phyloP scores from a whole-genome alignment of 2,797 vertebrate genomes.

The Peromyscus aztecus region DNA sequence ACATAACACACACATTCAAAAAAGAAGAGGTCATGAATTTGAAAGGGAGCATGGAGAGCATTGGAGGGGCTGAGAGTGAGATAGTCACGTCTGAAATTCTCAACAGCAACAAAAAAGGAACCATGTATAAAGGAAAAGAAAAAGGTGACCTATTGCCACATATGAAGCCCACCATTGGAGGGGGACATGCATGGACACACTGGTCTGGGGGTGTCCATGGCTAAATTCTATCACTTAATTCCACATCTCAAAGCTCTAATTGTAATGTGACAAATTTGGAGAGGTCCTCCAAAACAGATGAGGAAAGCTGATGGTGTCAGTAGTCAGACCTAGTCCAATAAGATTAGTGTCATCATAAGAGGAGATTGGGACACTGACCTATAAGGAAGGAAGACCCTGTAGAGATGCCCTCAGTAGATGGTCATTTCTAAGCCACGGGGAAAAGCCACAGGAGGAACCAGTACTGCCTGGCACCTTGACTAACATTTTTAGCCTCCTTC shows the following conservation, averaged over 20 bases:
- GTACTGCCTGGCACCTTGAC: neutral
- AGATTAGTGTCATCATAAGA: neutral
- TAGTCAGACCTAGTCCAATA: too few relatives aligned
- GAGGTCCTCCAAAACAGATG: neutral
- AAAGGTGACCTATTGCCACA: neutral
- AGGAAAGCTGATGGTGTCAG: neutral
- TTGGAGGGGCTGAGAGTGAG: neutral
- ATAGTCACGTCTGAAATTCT: neutral
- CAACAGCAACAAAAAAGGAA: neutral
- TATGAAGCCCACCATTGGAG: neutral
- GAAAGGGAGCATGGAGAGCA: neutral
- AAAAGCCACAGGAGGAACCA: neutral
- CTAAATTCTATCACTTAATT: neutral
- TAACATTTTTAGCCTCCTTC: neutral
- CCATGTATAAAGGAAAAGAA: neutral
- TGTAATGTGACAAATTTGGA: neutral
- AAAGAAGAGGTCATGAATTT: neutral
- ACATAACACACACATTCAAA: neutral
- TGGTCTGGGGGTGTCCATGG: too few relatives aligned
- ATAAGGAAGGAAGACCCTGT: neutral
- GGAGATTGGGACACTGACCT: neutral
- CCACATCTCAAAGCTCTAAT: neutral
- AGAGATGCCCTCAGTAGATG: neutral
- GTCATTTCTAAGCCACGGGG: neutral
- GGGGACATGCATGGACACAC: neutral